Percentiles rank a stretch among this genome's conserved stretches.
Conservation (phyloP, 1,140 invertebrate genomes). For the Branchinecta lindahli region DNA sequence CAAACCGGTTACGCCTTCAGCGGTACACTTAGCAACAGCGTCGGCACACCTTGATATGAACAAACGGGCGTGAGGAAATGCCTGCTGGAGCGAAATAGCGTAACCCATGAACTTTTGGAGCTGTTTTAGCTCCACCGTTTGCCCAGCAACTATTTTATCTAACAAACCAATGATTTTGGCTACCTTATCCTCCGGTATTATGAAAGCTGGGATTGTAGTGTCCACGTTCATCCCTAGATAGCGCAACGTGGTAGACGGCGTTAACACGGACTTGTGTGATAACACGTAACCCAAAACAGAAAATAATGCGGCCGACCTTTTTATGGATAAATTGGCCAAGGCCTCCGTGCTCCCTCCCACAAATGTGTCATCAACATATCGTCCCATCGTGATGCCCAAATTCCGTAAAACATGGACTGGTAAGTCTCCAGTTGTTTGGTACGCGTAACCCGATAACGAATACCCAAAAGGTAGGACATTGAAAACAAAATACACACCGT, state of each 20-base stretch:
- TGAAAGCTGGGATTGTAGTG: background rate
- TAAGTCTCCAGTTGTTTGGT: background rate
- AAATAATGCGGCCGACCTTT: background rate
- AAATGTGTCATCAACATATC: background rate
- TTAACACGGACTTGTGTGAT: background rate
- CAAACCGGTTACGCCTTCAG: background rate
- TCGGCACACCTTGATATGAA: background rate
- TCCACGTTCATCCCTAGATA: background rate
- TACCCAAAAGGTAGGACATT: constrained; percentile 1
- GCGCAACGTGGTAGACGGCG: background rate
- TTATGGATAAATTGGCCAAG: background rate
- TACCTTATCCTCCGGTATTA: background rate
- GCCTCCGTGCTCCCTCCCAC: no score
- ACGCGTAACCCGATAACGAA: background rate
- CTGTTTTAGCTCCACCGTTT: background rate
- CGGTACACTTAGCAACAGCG: background rate
- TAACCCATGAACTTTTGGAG: constrained; percentile 5
- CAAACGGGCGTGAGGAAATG: background rate
- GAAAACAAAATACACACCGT: constrained; percentile 1
- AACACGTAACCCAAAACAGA: background rate
- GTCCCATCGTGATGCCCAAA: background rate
- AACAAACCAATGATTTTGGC: background rate
- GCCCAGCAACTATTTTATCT: background rate
- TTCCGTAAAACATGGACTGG: background rate
- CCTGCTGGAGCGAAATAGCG: background rate